A percentile compares a stretch with the other conserved stretches of the same genome.
Evolutionary conservation across 2,888 invertebrate species (phyloP).

Genomic region (Metellina segmentata): DNA sequence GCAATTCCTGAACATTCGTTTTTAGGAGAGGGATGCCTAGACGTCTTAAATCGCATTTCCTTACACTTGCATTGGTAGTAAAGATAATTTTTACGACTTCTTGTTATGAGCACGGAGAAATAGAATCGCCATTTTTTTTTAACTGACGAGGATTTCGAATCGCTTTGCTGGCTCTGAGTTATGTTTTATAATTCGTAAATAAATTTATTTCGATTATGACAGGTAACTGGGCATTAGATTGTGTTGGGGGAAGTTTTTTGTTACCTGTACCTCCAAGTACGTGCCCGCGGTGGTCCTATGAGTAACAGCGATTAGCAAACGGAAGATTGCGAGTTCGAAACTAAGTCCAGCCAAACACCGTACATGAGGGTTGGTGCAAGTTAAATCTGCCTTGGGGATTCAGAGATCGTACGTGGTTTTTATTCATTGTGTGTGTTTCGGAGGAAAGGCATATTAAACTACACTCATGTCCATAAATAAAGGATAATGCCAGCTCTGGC

Average conservation of each 20-base stretch:
- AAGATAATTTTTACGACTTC: conserved; percentile 17
- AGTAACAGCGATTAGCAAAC: too few species aligned
- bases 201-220: background rate
- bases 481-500: too few species aligned
- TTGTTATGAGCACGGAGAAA: conserved; percentile 24
- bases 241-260: background rate
- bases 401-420: too few species aligned
- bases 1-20: conserved; percentile 32
- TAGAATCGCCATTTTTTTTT: background rate
- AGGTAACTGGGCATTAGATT: background rate
- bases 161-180: background rate
- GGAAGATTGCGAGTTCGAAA: too few species aligned
- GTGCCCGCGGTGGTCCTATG: too few species aligned
- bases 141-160: background rate
- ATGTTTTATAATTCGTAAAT: background rate
- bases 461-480: too few species aligned
- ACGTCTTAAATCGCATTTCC: conserved; percentile 16
- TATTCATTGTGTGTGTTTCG: too few species aligned
- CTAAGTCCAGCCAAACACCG: too few species aligned
- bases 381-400: too few species aligned
- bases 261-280: background rate
- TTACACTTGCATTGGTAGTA: background rate
- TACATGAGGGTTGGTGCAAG: too few species aligned
- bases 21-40: background rate
- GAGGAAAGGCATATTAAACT: too few species aligned